Evolutionary conservation across 2,888 invertebrate species (phyloP), one percentile per base, ranked within the genome.

Genomic region (Odontothrips loti): DNA sequence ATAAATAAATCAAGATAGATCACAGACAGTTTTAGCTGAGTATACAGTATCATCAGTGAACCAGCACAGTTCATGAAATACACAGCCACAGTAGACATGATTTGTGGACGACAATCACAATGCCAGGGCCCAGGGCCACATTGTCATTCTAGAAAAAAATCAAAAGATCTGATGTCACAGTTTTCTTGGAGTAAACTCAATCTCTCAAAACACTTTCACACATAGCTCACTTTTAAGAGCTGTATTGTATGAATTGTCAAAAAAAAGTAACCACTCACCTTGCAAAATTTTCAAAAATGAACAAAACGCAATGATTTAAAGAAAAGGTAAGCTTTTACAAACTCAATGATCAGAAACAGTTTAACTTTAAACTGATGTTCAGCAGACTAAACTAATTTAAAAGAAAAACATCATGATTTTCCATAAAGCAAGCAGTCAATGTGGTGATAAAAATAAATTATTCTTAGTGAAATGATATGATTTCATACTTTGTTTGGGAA

Each of bases 21-120:
- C 68, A 75, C 68, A 75, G 68, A 75, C 68, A 75, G 68, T 75
- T 75, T 75, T 75, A 27, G 68, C 27, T 27, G 23, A 75, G 27
- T 27, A 20, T 58, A 20, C 58, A 58, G 58, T 58, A n/a, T 58
- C 17, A 75, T 27, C 23, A 75, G 12, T 23, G 27, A 11, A 10
- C 68, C 12, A 23, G 27, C n/a, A 23, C 27, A 75, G 68, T 27
- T 27, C 68, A 75, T 75, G 23, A 23, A 27, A 75, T 27, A 75
- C 68, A 75, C 27, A 75, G 68, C 68, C 68, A 75, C 12, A 75
- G 27, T 75, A 75, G 27, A 68, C 68, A 51, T 15, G 51, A 17
- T 58, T 58, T 43, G 6, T 43, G 34, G 34, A 43, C 34, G 34
- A 43, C 34, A 43, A 6, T 43, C 34, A 43, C 34, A 43, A 43